Conservation (phyloP, 1,140 invertebrate genomes). For the Megalopta genalis region DNA sequence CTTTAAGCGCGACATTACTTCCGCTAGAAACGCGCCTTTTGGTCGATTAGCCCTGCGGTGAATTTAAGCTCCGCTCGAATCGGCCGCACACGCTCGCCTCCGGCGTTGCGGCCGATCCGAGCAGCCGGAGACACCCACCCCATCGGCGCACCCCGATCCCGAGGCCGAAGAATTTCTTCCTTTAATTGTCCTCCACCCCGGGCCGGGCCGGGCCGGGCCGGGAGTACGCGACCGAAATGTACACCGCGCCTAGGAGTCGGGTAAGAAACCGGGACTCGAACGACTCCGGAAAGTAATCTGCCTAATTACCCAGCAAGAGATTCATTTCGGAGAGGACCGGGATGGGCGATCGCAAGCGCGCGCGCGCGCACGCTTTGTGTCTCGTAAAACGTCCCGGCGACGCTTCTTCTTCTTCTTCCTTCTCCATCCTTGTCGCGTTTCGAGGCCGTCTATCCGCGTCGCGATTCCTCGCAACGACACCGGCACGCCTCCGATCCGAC, state of each 20-base stretch:
- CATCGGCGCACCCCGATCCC: slow-evolving; percentile 5
- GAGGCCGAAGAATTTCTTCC: slow-evolving; percentile 71
- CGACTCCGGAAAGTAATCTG: slow-evolving; percentile 79
- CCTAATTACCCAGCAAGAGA: slow-evolving; percentile 79
- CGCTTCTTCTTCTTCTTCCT: background rate
- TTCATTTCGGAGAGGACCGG: slow-evolving; percentile 71
- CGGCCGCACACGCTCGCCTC: slow-evolving; percentile 37
- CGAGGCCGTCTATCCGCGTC: slow-evolving; percentile 17
- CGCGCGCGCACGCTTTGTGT: slow-evolving; percentile 38
- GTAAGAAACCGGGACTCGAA: slow-evolving; percentile 74
- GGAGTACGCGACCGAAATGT: slow-evolving; percentile 45
- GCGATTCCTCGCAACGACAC: background rate
- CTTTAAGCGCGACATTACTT: slow-evolving; percentile 71
- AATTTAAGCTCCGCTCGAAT: slow-evolving; percentile 70
- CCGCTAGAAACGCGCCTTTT: slow-evolving; percentile 75
- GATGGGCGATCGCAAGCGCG: slow-evolving; percentile 22
- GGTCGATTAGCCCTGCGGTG: slow-evolving; percentile 75
- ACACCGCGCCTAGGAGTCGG: slow-evolving; percentile 49
- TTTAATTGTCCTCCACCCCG: slow-evolving; percentile 71
- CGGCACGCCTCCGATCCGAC: background rate
- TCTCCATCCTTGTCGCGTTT: background rate
- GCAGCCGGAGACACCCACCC: slow-evolving; percentile 40
- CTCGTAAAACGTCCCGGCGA: slow-evolving; percentile 56
- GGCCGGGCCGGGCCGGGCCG: background rate
- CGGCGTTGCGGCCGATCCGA: background rate